Percentiles rank a stretch among this genome's conserved stretches.
Evolutionary conservation across 2,113 vertebrate species (phyloP).

Genomic region (Clupea harengus): DNA sequence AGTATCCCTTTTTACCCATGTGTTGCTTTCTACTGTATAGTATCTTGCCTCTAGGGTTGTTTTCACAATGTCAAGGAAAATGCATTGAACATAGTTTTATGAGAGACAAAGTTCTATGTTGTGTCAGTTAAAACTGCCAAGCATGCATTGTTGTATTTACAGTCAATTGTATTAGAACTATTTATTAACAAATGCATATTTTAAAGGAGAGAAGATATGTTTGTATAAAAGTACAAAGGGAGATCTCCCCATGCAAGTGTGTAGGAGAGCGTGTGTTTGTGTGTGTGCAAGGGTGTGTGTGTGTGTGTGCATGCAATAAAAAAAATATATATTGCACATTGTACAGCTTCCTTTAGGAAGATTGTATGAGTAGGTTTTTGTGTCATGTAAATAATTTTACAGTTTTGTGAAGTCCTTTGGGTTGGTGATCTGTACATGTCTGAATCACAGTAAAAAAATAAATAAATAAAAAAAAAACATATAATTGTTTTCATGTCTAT

Average conservation of each 20-base stretch:
- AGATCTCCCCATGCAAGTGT: constrained; percentile 60
- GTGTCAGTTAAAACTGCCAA: constrained; percentile 75
- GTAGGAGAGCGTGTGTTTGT: constrained; percentile 60
- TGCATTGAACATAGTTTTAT: constrained; percentile 77
- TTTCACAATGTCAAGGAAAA: constrained; percentile 57
- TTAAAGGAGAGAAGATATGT: constrained; percentile 69
- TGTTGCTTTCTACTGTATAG: constrained; percentile 56
- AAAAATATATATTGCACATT: constrained; percentile 82
- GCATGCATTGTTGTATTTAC: constrained; percentile 85
- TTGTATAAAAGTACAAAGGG: constrained; percentile 67
- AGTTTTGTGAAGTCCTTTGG: constrained; percentile 84
- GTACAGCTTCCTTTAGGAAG: constrained; percentile 78
- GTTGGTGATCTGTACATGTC: constrained; percentile 80
- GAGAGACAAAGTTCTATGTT: constrained; percentile 64
- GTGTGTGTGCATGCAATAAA: constrained; percentile 79
- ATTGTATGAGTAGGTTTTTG: constrained; percentile 76
- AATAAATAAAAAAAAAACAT: background rate
- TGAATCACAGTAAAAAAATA: constrained; percentile 48
- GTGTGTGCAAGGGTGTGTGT: constrained; percentile 73
- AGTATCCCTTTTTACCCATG: constrained; percentile 53
- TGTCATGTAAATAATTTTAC: constrained; percentile 93
- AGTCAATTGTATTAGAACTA: constrained; percentile 74
- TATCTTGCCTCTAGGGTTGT: constrained; percentile 56
- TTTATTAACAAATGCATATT: constrained; percentile 67
- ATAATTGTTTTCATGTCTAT: background rate